Base-by-base conservation (phyloP, 2,113 vertebrate genomes). In the Choloepus hoffmanni region DNA sequence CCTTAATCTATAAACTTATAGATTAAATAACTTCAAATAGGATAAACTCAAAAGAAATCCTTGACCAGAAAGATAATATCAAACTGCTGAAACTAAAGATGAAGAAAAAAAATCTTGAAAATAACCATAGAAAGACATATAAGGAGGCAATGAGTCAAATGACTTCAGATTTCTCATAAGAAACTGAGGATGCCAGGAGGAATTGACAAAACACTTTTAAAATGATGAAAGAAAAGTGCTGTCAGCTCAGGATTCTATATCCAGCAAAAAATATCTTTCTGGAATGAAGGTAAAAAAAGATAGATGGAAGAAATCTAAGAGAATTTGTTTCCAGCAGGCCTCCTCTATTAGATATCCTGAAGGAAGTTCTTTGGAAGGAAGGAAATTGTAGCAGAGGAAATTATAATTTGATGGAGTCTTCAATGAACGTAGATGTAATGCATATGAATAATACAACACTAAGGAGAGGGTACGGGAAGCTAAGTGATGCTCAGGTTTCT, bases 41-140 rank as follows among this genome's bases (percentile, higher is more conserved):
- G 65, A 55, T 19, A 23, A 40, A 68, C 11, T 11, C 82, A 76
- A 65, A 30, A 33, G 19, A 43, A 33, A 4, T n/a, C 5, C 33
- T 83, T 23, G 28, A 12, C 2, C 55, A 53, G 30, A 60, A 77
- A 63, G 16, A 12, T 33, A 30, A 45, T 10, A 65, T 9, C 19
- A 28, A 87, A 65, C 2, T n/a, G 24, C 36, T 58, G 7, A 63
- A 72, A 65, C 11, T n/a, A n/a, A 60, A 10, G 26, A 28, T 0
- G 28, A 60, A 16, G 24, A 8, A 40, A 4, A 23, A 53, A 14
- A n/a, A 62, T 26, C 30, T 19, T 33, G 76, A 53, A 50, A 15
- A 10, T 1, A 16, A 30, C 16, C 16, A 4, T 68, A 16, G 91
- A 63, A 65, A 45, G 18, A 0, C 0, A 1, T 0, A 4, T 0